These are phyloP conservation scores for Plagodis dolabraria DNA, from an alignment of 2,888 invertebrate species.

Conservation along the genomic window DNA sequence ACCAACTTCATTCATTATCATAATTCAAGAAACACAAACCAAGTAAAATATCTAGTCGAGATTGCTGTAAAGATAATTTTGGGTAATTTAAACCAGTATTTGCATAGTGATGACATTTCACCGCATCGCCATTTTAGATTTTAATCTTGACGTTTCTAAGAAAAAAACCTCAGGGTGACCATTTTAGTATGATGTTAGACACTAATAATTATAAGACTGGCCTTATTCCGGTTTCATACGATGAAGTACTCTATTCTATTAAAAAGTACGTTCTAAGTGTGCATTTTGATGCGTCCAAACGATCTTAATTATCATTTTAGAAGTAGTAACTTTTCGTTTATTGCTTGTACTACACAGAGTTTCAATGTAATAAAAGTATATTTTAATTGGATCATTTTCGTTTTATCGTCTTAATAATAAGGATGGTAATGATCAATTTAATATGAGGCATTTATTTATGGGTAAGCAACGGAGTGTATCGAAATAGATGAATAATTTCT, in stretches of 20 bases:
- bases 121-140: conserved; percentile 63
- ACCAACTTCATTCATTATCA: conserved; percentile 62
- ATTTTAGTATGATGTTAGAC: conserved; percentile 56
- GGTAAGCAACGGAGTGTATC: conserved; percentile 41
- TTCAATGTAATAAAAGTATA: conserved; percentile 67
- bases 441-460: conserved; percentile 45
- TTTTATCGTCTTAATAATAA: conserved; percentile 69
- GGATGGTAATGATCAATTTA: conserved; percentile 62
- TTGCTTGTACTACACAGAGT: conserved; percentile 61
- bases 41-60: conserved; percentile 68
- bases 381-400: conserved; percentile 69
- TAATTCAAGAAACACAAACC: conserved; percentile 73
- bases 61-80: conserved; percentile 73
- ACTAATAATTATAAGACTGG: conserved; percentile 50
- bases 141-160: conserved; percentile 59
- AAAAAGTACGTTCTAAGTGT: conserved; percentile 35
- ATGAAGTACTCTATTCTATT: conserved; percentile 46
- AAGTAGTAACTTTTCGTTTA: conserved; percentile 69
- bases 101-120: conserved; percentile 74
- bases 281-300: conserved; percentile 63
- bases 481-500: conserved; percentile 41
- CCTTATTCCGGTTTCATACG: conserved; percentile 53
- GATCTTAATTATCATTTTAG: conserved; percentile 65
- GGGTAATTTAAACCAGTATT: conserved; percentile 72
- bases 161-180: conserved; percentile 45